Evolutionary conservation across 1,140 invertebrate genomes (phyloP).

Genomic region (Neoseiulus cucumeris): DNA sequence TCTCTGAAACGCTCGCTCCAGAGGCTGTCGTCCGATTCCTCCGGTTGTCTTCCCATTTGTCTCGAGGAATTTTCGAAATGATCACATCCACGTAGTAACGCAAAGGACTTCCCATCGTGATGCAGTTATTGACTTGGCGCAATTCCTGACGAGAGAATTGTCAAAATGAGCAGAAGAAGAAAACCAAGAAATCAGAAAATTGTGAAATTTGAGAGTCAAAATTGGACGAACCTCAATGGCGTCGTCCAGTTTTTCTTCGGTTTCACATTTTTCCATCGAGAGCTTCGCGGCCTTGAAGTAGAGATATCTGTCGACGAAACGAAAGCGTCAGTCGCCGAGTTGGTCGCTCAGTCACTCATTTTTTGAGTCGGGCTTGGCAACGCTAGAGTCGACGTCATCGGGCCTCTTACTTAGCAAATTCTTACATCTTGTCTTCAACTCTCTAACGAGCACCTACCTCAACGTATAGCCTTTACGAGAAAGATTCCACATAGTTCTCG

Average conservation of each 20-base stretch:
- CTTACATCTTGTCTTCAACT: no score
- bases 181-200: no score
- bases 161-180: no score
- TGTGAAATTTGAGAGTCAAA: no score
- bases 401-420: slow-evolving; percentile 12
- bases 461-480: slow-evolving; percentile 35
- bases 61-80: slow-evolving; percentile 57
- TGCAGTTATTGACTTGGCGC: slow-evolving; percentile 4
- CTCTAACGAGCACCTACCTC: slow-evolving; percentile 8
- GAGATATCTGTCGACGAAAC: slow-evolving; percentile 45
- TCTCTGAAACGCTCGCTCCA: background rate
- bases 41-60: slow-evolving; percentile 47
- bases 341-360: no score
- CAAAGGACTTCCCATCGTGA: slow-evolving; percentile 26
- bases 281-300: slow-evolving; percentile 97
- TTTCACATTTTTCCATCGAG: slow-evolving; percentile 84
- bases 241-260: slow-evolving; percentile 87
- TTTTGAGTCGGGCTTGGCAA: slow-evolving; percentile 16
- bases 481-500: slow-evolving; percentile 65
- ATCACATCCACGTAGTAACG: slow-evolving; percentile 50
- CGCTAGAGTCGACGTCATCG: slow-evolving; percentile 28
- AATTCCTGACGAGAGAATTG: background rate
- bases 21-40: slow-evolving; percentile 30
- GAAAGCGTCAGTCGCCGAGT: background rate
- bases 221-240: slow-evolving; percentile 65